Conservation (phyloP, 2,888 invertebrate genomes). For the Elysia crispata region DNA sequence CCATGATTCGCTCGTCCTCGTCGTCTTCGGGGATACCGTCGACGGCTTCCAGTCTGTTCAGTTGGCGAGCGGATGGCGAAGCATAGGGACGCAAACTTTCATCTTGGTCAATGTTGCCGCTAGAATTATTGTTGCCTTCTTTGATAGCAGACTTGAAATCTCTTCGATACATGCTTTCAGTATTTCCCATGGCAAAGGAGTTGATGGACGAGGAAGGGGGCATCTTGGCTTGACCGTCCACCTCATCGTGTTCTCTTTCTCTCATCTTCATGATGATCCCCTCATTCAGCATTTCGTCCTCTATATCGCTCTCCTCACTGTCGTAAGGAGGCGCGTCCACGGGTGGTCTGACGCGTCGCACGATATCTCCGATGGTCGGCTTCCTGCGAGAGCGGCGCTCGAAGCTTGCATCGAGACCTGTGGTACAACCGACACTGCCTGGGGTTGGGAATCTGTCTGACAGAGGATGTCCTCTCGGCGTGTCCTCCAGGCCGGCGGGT, state of each 20-base stretch:
- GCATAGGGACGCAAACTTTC: not conserved
- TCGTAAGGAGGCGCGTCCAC: conserved; percentile 59
- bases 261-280: conserved; percentile 50
- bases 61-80: not conserved
- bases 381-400: conserved; percentile 63
- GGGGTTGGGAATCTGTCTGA: too few relatives aligned
- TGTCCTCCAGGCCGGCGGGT: conserved; percentile 49
- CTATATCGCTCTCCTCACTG: conserved; percentile 62
- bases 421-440: too few relatives aligned
- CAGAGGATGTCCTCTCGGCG: not conserved
- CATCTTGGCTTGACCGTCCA: conserved; percentile 40
- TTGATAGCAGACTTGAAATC: not conserved
- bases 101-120: too few relatives aligned
- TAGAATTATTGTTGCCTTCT: too few relatives aligned
- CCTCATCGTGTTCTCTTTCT: conserved; percentile 37
- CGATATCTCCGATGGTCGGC: conserved; percentile 71
- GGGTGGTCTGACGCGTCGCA: conserved; percentile 60
- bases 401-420: conserved; percentile 38
- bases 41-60: conserved; percentile 40
- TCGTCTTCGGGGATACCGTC: conserved; percentile 48
- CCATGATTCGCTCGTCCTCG: not conserved
- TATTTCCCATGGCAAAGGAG: not conserved
- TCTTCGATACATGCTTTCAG: not conserved
- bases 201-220: not conserved
- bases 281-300: conserved; percentile 64